Evolutionary conservation across 35 echinoderm and acorn worm genomes (phyloP), one percentile per base, ranked within the genome.

Genomic region (Stichopus chloronotus): DNA sequence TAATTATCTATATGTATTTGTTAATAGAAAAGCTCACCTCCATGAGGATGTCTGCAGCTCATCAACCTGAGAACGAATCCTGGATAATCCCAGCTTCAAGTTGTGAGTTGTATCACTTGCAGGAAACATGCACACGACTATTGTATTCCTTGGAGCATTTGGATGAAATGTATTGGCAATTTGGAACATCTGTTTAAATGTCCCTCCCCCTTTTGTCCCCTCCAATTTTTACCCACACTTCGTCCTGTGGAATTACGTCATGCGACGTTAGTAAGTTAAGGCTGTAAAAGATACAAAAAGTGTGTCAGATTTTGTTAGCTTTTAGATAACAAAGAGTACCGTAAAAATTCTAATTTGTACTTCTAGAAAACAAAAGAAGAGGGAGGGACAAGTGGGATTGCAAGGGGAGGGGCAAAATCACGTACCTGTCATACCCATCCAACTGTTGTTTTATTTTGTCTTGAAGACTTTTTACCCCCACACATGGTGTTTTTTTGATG

Each of bases 181-280:
- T 91, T 93, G 94, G 13, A 93, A 89, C 91, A 95, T 93, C 56
- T 88, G 25, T 61, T 95, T 95, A 25, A 93, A 93, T 21, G 84
- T 95, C 58, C 55, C 91, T 9, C 87, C 91, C 25, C 94, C 91
- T 58, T 95, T 90, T 43, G 59, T 93, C 91, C 5, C 91, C 91
- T 63, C 94, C 90, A 61, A 95, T 93, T 72, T 95, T 93, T 19
- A 95, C 61, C 94, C 91, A 95, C 1, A 95, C 55, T 81, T 95
- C 91, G 19, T 93, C 94, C 8, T 52, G 14, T 57, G 95, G 86
- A 52, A 96, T 96, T 9, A 17, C 56, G 6, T 79, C 72, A 76
- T 88, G 85, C 43, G 72, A 88, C 52, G 53, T 93, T 8, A 88
- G 83, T 9, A 87, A 20, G 56, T 56, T 8, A 61, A 61, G 14